These are phyloP conservation scores for Phyllotreta cruciferae DNA, from an alignment of 2,888 invertebrate species.

Conservation along the genomic window DNA sequence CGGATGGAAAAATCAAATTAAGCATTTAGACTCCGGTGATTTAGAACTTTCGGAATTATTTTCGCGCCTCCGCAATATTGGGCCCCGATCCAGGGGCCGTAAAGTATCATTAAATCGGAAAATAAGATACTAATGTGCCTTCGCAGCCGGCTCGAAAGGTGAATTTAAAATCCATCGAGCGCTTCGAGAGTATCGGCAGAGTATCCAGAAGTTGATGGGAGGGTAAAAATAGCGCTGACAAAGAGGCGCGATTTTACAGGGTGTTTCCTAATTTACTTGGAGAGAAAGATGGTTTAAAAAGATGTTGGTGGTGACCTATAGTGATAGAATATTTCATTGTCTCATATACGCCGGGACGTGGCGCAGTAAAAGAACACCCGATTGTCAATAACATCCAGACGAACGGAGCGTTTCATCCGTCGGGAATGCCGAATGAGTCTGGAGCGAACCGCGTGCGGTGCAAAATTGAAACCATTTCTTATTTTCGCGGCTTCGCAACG, in stretches of 20 bases:
- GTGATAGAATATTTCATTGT: no score
- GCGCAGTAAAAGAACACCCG: no score
- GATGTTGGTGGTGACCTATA: no score
- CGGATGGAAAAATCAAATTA: conserved; percentile 14
- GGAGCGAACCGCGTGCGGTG: no score
- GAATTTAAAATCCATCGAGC: conserved; percentile 27
- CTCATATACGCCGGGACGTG: no score
- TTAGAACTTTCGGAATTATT: conserved; percentile 14
- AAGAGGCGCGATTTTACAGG: no score
- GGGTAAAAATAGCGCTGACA: background rate
- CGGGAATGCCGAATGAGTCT: no score
- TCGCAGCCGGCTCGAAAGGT: conserved; percentile 14
- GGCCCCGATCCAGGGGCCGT: conserved; percentile 7
- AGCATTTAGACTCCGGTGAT: conserved; percentile 12
- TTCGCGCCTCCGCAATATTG: conserved; percentile 3
- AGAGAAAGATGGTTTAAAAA: no score
- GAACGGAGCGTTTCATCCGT: no score
- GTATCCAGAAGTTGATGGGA: conserved; percentile 24
- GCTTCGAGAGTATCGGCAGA: conserved; percentile 19
- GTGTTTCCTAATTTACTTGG: no score
- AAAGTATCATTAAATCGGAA: conserved; percentile 25
- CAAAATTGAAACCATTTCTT: conserved; percentile 12
- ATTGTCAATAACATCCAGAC: no score
- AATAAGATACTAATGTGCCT: conserved; percentile 25
- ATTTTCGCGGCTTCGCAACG: conserved; percentile 16